Base-by-base conservation (phyloP, 2,113 vertebrate species). In the Geococcyx californianus region DNA sequence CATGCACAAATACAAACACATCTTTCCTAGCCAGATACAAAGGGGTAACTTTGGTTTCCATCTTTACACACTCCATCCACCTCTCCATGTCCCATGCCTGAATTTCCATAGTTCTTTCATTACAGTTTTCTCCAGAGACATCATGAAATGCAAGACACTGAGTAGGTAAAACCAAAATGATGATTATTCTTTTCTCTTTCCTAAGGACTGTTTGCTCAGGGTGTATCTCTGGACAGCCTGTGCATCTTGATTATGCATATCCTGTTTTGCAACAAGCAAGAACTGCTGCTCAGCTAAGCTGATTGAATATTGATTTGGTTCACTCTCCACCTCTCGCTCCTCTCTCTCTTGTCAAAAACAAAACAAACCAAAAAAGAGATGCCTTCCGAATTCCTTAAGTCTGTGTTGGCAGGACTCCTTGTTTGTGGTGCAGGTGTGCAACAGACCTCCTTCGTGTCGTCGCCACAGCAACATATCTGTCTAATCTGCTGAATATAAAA, bases 401-500 rank as follows among this genome's bases (percentile, higher is more conserved):
- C 97, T 95, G 72, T 49, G 54, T 88, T 97, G 97, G 95, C 93
- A 75, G 84, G 78, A 94, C 74, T 96, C 72, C 42, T 92, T 94
- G 47, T 94, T 96, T 96, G 84, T 62, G 90, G 94, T 97, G 98
- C 98, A 98, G 98, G 98, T 98, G 98, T 98, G 97, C 95, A 31
- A 88, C 89, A 97, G 97, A 97, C 96, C 97, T 98, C 95, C 97
- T 97, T 96, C 31, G 42, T 97, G 96, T 97, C 4, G 80, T 98
- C 95, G 24, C 98, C 97, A 98, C 98, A 98, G 98, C 98, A 98
- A 98, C 98, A 97, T 96, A 94, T 86, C 79, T 91, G 94, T 97
- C 97, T 98, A 98, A 98, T 98, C 97, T 98, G 95, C 95, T 98
- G 97, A 97, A 97, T 97, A 97, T 97, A 97, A 98, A 98, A 95